Base-by-base conservation (phyloP, 2,113 vertebrate species). In the Barnardius zonarius region DNA sequence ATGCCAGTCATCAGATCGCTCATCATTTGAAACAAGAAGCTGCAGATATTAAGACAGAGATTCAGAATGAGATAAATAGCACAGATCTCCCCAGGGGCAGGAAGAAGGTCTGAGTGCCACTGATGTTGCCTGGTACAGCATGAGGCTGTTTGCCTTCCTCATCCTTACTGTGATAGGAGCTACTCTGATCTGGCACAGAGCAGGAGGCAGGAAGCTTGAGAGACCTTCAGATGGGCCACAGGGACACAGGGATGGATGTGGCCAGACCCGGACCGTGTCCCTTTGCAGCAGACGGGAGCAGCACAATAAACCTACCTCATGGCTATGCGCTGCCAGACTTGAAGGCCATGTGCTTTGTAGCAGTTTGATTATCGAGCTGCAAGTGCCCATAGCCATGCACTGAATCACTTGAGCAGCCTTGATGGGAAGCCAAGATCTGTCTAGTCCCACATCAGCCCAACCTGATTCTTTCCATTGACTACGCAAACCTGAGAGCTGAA, bases 11-110 rank as follows among this genome's bases (percentile, higher is more conserved):
- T 95, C 91, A 95, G 83, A 86, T 75, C 91, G 87, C 93, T 95
- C 81, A 97, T 95, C 77, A 95, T 86, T 85, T 85, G 83, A 93
- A 96, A 94, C 83, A 94, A 96, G 88, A 95, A 95, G 81, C 69
- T 85, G 74, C 48, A 94, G 83, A 82, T 94, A 96, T 54, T 88
- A 84, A 94, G 75, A 78, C 41, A 93, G 78, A 93, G 68, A 86
- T 75, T 84, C 77, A 59, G 81, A 90, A 69, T 37, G 83, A 94
- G 76, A 90, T 78, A 93, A 93, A 96, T 70, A 90, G 85, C 87
- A 91, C 44, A 90, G 64, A 83, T 72, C 17, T 93, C 80, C 69
- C 83, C 66, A 92, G 61, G 30, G 61, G 28, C 11, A 68, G 35
- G 55, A 83, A 55, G 52, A 61, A 94, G 80, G 69, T 93, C 86